Base-by-base conservation (phyloP, 2,113 vertebrate species). In the Paracanthobrama guichenoti region DNA sequence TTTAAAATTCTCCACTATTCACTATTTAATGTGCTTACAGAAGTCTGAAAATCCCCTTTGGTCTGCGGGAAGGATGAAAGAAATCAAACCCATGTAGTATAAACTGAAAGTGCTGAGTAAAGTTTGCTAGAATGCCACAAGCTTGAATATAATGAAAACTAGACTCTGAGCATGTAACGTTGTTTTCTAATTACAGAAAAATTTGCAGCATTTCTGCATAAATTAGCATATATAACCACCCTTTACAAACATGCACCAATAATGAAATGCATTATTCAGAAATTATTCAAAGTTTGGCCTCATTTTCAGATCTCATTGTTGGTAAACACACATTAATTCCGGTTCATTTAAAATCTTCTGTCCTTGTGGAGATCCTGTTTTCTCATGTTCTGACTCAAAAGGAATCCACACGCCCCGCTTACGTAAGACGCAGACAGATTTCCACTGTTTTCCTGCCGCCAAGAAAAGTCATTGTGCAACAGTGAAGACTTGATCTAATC, bases 391-490 rank as follows among this genome's bases (percentile, higher is more conserved):
- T 22, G n/a, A 48, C 28, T 18, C n/a, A 50, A 60, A 44, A 18
- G 31, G 22, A 64, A 64, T 53, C 39, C 35, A 39, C 55, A 55
- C 39, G 35, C 46, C 44, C 57, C 3, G 48, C 60, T 79, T 79
- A 69, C 53, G n/a, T 79, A 71, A 84, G 73, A 60, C 28, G 2
- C 31, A 84, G 73, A 84, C 60, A 24, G 28, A 77, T 55, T 39
- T 71, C 64, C 66, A 20, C 83, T 69, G 74, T 57, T 39, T 77
- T 67, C 39, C 57, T 66, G 59, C 57, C 4, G 44, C 42, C 42
- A 13, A 64, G 57, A 79, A 44, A n/a, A 79, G 77, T 79, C 77
- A 66, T 80, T 80, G 59, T 78, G 76, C 76, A 42, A 78, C 82
- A 24, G 60, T 13, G 59, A 67, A 67, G 59, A 66, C 28, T 44